Conservation (phyloP, 2,113 vertebrate species). For the Sisor rabdophorus region DNA sequence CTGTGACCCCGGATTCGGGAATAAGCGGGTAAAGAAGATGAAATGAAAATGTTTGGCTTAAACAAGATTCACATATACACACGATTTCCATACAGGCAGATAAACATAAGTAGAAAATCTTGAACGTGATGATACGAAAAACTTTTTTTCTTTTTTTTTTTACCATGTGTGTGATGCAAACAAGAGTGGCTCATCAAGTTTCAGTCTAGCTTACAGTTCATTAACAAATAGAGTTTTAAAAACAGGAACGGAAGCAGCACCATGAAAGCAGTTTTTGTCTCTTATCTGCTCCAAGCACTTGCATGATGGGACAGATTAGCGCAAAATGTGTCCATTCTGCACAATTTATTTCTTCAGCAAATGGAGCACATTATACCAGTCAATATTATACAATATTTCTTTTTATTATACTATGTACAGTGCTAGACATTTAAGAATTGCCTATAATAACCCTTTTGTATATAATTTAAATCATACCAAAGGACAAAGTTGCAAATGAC, state of each 20-base stretch:
- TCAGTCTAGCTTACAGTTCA: constrained; percentile 15
- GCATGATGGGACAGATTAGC: constrained; percentile 18
- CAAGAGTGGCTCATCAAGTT: constrained; percentile 12
- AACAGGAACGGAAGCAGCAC: background rate
- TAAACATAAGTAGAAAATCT: too few species aligned
- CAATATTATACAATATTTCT: background rate
- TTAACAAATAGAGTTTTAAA: constrained; percentile 13
- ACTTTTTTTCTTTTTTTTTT: too few species aligned
- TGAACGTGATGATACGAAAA: too few species aligned
- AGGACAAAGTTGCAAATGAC: background rate
- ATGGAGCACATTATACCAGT: constrained; percentile 9
- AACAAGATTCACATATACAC: too few species aligned
- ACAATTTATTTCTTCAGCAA: constrained; percentile 1
- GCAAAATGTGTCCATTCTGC: constrained; percentile 1
- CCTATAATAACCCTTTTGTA: background rate
- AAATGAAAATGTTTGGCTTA: too few species aligned
- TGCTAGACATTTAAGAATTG: background rate
- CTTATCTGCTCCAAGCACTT: constrained; percentile 20
- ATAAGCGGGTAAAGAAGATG: too few species aligned
- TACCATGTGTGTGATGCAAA: constrained; percentile 11
- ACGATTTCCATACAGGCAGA: too few species aligned
- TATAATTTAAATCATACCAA: background rate
- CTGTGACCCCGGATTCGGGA: too few species aligned
- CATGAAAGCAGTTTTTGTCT: background rate
- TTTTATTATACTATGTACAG: background rate